phyloP scores from a whole-genome alignment of 2,888 invertebrate species.

The Bellardia bayeri region DNA sequence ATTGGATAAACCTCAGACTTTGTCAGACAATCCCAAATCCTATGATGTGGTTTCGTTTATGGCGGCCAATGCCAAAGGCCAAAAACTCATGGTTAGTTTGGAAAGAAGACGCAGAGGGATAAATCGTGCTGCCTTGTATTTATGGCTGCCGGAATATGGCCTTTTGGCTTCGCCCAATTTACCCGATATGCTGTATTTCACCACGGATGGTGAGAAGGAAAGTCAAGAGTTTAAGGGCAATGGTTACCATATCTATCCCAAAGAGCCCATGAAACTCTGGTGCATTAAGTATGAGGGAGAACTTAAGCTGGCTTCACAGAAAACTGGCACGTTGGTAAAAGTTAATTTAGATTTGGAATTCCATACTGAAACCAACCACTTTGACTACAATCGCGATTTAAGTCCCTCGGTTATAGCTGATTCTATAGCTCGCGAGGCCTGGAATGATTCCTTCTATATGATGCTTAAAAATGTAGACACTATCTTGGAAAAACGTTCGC shows the following conservation, averaged over 20 bases:
- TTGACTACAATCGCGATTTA: slow-evolving; percentile 90
- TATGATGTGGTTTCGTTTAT: slow-evolving; percentile 93
- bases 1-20: slow-evolving; percentile 85
- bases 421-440: slow-evolving; percentile 90
- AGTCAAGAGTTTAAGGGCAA: slow-evolving; percentile 87
- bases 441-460: slow-evolving; percentile 89
- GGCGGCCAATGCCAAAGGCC: slow-evolving; percentile 87
- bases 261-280: slow-evolving; percentile 91
- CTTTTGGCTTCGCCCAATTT: slow-evolving; percentile 88
- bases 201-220: slow-evolving; percentile 84
- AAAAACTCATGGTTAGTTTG: slow-evolving; percentile 88
- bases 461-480: slow-evolving; percentile 86
- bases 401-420: slow-evolving; percentile 88
- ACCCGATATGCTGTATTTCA: slow-evolving; percentile 89
- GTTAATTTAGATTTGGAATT: slow-evolving; percentile 88
- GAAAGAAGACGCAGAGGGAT: slow-evolving; percentile 88
- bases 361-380: slow-evolving; percentile 87
- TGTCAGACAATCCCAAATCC: slow-evolving; percentile 85
- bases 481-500: slow-evolving; percentile 86
- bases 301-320: slow-evolving; percentile 85
- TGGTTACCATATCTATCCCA: slow-evolving; percentile 88
- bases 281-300: slow-evolving; percentile 88
- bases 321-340: slow-evolving; percentile 81
- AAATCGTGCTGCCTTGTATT: slow-evolving; percentile 88
- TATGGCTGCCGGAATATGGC: slow-evolving; percentile 89